Evolutionary conservation across 2,113 vertebrate species (phyloP).

Genomic region (Hippocampus guttulatus): DNA sequence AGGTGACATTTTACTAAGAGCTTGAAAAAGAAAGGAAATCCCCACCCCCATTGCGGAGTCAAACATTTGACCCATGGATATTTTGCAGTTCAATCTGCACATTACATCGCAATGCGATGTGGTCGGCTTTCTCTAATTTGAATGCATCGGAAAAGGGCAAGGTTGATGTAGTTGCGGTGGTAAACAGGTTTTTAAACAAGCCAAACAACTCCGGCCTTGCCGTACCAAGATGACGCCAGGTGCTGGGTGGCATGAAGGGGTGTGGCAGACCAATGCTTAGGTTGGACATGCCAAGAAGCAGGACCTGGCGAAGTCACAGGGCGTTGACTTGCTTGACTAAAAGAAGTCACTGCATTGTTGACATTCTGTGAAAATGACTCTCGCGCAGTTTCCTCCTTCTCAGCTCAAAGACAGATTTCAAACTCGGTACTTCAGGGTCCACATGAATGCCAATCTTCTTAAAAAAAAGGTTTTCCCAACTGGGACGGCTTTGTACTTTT

Average conservation of each 20-base stretch:
- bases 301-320: background rate
- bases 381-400: background rate
- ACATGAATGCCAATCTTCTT: no score
- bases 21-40: background rate
- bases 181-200: background rate
- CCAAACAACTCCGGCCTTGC: background rate
- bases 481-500: no score
- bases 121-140: background rate
- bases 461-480: no score
- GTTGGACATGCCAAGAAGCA: background rate
- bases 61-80: background rate
- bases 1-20: background rate
- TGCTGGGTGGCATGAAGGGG: background rate
- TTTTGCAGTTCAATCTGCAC: background rate
- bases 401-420: background rate
- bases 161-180: background rate
- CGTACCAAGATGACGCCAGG: background rate
- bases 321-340: background rate
- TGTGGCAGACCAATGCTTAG: background rate
- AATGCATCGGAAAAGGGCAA: background rate
- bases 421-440: background rate
- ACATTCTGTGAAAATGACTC: background rate
- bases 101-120: background rate
- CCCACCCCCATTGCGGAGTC: background rate
- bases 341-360: background rate